Evolutionary conservation across 2,113 vertebrate species (phyloP).

Genomic region (Arenaria interpres): DNA sequence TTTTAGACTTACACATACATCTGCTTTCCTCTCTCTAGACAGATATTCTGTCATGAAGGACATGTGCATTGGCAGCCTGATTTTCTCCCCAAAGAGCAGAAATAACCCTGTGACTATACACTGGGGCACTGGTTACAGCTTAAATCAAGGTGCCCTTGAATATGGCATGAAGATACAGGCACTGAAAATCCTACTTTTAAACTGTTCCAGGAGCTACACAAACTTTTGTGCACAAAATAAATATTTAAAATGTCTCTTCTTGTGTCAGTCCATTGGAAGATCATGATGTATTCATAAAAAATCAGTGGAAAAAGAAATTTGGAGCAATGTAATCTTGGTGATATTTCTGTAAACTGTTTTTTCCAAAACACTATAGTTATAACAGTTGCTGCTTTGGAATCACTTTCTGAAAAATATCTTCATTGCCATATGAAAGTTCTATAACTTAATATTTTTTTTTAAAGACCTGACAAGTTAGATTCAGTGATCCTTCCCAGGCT

Average conservation of each 20-base stretch:
- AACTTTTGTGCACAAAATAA: background rate
- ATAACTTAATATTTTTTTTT: background rate
- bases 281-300: background rate
- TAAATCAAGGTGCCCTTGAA: conserved; percentile 61
- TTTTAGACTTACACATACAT: conserved; percentile 36
- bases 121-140: background rate
- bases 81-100: conserved; percentile 54
- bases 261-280: background rate
- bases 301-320: background rate
- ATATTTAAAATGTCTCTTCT: background rate
- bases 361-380: background rate
- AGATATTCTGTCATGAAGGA: conserved; percentile 55
- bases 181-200: conserved; percentile 17
- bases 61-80: conserved; percentile 32
- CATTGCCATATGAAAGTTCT: background rate
- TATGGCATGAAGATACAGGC: background rate
- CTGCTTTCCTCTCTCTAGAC: conserved; percentile 52
- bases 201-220: background rate
- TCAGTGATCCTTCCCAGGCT: background rate
- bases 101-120: conserved; percentile 44
- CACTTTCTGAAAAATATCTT: background rate
- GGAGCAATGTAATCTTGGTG: background rate
- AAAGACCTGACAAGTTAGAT: background rate
- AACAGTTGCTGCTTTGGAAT: background rate
- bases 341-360: background rate